Conservation (phyloP, 2,113 vertebrate species). For the Pelmatolapia mariae region DNA sequence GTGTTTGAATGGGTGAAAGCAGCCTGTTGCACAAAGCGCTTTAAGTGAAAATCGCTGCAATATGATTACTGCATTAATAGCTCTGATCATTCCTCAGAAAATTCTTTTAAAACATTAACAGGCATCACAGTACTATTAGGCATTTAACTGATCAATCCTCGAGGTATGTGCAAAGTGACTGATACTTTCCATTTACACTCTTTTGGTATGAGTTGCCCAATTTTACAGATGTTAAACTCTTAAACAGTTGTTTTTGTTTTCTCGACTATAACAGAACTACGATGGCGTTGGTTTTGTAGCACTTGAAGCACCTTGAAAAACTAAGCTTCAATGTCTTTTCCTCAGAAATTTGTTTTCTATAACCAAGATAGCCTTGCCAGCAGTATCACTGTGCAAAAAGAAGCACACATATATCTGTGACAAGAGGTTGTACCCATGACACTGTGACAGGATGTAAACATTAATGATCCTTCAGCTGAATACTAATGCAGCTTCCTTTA, state of each 20-base stretch:
- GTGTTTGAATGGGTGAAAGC: background rate
- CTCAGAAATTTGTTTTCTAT: background rate
- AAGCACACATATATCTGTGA: background rate
- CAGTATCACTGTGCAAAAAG: background rate
- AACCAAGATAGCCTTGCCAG: background rate
- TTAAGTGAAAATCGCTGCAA: background rate
- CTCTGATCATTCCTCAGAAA: background rate
- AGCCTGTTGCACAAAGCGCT: background rate
- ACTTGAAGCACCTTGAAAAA: rapidly evolving
- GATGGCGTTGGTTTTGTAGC: rapidly evolving
- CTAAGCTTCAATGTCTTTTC: background rate
- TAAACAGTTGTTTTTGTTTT: background rate
- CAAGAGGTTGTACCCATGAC: background rate
- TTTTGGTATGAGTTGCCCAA: background rate
- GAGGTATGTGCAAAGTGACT: background rate
- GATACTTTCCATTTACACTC: background rate
- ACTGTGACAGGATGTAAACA: background rate
- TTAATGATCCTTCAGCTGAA: background rate
- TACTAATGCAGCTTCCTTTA: background rate
- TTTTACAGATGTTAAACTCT: background rate
- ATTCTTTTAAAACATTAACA: background rate
- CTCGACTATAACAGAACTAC: background rate
- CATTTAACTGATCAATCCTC: background rate
- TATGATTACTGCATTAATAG: background rate
- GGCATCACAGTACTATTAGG: background rate